Evolutionary conservation across 2,888 invertebrate genomes (phyloP).

Genomic region (Uloborus plumipes): DNA sequence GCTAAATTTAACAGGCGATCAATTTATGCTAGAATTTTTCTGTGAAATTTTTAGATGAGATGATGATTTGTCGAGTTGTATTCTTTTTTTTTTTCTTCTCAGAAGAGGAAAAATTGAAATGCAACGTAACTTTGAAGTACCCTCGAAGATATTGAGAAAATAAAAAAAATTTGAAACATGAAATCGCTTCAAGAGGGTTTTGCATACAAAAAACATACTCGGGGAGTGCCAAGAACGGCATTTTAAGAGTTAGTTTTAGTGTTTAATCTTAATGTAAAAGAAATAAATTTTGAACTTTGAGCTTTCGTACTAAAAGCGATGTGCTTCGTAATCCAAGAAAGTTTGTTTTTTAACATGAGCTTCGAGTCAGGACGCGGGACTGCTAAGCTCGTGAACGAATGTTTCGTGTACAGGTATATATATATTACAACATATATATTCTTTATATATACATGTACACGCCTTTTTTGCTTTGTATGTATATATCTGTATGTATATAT

Average conservation of each 20-base stretch:
- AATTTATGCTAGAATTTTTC: constrained; percentile 64
- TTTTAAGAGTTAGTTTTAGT: too few species aligned
- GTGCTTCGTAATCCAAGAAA: constrained; percentile 38
- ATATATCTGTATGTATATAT: constrained; percentile 35
- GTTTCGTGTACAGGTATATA: constrained; percentile 59
- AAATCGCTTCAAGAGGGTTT: constrained; percentile 12
- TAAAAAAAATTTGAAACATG: constrained; percentile 14
- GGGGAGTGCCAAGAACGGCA: constrained; percentile 29
- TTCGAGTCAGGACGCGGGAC: constrained; percentile 54
- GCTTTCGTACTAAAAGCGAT: constrained; percentile 52
- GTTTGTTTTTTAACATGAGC: constrained; percentile 54
- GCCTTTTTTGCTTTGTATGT: constrained; percentile 36
- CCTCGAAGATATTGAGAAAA: constrained; percentile 10
- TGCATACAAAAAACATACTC: constrained; percentile 35
- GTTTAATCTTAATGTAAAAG: not conserved
- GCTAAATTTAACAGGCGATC: constrained; percentile 64
- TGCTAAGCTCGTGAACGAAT: constrained; percentile 56
- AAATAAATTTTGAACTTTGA: constrained; percentile 47
- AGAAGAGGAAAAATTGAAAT: constrained; percentile 17
- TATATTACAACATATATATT: constrained; percentile 38
- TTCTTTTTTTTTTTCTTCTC: constrained; percentile 36
- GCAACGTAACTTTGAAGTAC: not conserved
- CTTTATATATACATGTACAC: constrained; percentile 60
- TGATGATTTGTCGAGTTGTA: constrained; percentile 55
- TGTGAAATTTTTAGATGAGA: constrained; percentile 53